These are phyloP conservation scores for Halocynthia aurantium DNA, from an alignment of 23 tunicate genomes.

Conservation along the genomic window DNA sequence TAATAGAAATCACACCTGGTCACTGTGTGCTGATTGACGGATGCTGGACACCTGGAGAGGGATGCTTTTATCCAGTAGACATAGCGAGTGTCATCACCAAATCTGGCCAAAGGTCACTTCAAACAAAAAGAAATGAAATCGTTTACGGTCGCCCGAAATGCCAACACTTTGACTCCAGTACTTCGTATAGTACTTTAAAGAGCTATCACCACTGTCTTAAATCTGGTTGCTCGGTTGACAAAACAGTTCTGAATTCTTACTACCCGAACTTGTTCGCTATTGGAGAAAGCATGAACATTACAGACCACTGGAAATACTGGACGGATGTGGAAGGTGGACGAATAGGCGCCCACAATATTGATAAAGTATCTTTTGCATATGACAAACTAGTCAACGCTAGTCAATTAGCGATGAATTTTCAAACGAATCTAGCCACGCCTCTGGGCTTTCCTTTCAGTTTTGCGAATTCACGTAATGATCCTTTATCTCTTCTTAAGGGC, in stretches of 20 bases:
- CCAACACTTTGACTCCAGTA: conserved; percentile 14
- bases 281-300: conserved; percentile 7
- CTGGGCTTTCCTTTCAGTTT: neutral
- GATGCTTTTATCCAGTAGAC: conserved; percentile 38
- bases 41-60: conserved; percentile 25
- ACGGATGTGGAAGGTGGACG: conserved; percentile 6
- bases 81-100: conserved; percentile 20
- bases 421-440: neutral
- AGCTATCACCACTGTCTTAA: conserved; percentile 40
- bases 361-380: neutral
- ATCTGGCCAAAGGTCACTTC: conserved; percentile 7
- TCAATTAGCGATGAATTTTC: neutral
- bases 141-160: conserved; percentile 25
- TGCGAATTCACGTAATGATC: neutral
- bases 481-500: neutral
- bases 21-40: conserved; percentile 26
- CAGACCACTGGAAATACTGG: conserved; percentile 25
- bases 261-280: conserved; percentile 16
- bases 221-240: conserved; percentile 45
- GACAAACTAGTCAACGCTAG: neutral
- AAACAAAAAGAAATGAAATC: conserved; percentile 1
- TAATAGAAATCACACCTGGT: neutral
- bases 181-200: conserved; percentile 12
- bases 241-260: conserved; percentile 7
- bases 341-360: conserved; percentile 25